Conservation (phyloP, 2,113 vertebrate species). For the Perccottus glenii region DNA sequence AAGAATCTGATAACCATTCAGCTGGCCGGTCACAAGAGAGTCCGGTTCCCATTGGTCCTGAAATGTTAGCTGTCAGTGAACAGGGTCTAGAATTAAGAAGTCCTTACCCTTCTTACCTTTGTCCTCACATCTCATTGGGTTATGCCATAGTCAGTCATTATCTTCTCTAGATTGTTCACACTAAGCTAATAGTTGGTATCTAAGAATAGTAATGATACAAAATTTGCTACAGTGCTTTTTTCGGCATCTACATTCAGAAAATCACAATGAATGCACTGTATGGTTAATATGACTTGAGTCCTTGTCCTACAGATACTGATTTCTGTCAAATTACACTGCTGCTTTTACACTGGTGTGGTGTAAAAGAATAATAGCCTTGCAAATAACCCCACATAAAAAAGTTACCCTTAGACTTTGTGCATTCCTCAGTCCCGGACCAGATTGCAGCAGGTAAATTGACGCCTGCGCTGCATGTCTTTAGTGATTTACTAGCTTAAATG, state of each 20-base stretch:
- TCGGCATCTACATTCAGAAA: constrained; percentile 11
- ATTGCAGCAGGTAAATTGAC: constrained; percentile 32
- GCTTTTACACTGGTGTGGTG: not conserved
- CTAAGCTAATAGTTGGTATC: not conserved
- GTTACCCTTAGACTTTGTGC: not conserved
- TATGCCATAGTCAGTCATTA: no score
- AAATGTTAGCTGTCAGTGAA: no score
- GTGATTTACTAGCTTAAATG: constrained; percentile 42
- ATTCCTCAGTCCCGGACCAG: constrained; percentile 4
- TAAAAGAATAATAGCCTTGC: constrained; percentile 14
- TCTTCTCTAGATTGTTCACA: no score
- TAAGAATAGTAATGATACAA: constrained; percentile 16
- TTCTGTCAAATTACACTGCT: constrained; percentile 36
- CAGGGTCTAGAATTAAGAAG: no score
- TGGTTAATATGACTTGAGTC: constrained; percentile 16
- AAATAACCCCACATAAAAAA: not conserved
- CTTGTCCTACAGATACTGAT: constrained; percentile 19
- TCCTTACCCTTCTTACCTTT: no score
- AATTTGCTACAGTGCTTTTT: not conserved
- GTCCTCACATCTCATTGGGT: no score
- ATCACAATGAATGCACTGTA: constrained; percentile 12
- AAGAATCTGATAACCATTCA: no score
- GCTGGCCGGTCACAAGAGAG: no score
- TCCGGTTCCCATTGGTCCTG: no score
- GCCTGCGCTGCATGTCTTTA: constrained; percentile 24